Evolutionary conservation across 2,888 invertebrate species (phyloP).

Genomic region (Petrolisthes cinctipes): DNA sequence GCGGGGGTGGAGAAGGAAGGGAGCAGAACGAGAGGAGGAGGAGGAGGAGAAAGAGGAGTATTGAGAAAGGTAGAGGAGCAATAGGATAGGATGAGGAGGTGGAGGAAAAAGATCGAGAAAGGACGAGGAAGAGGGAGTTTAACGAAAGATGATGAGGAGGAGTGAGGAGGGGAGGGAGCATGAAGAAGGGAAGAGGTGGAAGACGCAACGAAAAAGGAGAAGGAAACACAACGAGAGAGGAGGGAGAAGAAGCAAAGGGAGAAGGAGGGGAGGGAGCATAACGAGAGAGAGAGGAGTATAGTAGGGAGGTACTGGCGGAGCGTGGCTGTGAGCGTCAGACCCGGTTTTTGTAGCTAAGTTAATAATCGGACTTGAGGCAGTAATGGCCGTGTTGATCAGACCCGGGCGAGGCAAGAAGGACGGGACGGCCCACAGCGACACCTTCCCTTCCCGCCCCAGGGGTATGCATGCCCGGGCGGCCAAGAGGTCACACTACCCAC

Average conservation of each 20-base stretch:
- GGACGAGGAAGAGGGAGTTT: too few species aligned
- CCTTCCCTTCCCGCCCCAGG: neutral
- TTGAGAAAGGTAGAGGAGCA: neutral
- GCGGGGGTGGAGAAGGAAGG: neutral
- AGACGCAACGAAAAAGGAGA: neutral
- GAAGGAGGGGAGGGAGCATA: neutral
- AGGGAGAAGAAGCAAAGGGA: neutral
- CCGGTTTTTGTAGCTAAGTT: conserved; percentile 24
- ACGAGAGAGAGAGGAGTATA: neutral
- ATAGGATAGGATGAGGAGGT: neutral
- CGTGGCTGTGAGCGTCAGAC: neutral
- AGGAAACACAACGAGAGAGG: neutral
- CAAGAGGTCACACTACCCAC: too few species aligned
- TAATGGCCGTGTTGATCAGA: conserved; percentile 37
- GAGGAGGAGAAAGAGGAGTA: neutral
- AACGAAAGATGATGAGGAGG: neutral
- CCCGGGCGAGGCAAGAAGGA: neutral
- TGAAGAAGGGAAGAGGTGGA: neutral
- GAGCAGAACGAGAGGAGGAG: neutral
- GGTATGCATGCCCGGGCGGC: too few species aligned
- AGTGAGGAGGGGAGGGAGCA: neutral
- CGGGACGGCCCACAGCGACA: conserved; percentile 4
- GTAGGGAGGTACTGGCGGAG: neutral
- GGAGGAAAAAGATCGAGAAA: too few species aligned
- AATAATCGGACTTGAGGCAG: conserved; percentile 24